Evolutionary conservation across 2,797 vertebrate species (phyloP).

Genomic region (Sorex maritimensis): DNA sequence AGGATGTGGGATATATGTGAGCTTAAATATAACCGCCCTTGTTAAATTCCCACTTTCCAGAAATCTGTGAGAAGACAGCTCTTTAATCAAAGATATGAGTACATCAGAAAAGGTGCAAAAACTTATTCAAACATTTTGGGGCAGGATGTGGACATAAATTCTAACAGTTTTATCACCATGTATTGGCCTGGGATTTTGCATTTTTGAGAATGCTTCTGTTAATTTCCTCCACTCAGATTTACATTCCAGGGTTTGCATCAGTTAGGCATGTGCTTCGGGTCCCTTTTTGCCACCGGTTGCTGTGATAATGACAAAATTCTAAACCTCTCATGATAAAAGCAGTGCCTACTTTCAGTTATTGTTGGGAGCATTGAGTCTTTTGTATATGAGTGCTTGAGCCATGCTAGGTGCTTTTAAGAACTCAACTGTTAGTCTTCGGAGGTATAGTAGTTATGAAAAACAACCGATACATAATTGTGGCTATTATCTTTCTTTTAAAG

Average conservation of each 20-base stretch:
- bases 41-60: background rate
- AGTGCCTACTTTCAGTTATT: background rate
- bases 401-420: background rate
- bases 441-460: background rate
- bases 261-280: background rate
- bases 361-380: conserved; percentile 8
- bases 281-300: too few species aligned
- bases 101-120: background rate
- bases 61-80: background rate
- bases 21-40: background rate
- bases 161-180: background rate
- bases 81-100: background rate
- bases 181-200: background rate
- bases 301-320: background rate
- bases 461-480: background rate
- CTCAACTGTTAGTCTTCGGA: background rate
- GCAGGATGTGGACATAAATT: background rate
- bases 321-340: background rate
- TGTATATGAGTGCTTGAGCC: background rate
- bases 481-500: background rate
- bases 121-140: background rate
- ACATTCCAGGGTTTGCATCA: background rate
- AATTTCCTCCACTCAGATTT: background rate
- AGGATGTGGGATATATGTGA: background rate
- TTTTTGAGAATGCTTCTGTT: background rate